A percentile compares a stretch with the other conserved stretches of the same genome.
Conservation (phyloP, 2,113 vertebrate genomes). For the Nymphicus hollandicus region DNA sequence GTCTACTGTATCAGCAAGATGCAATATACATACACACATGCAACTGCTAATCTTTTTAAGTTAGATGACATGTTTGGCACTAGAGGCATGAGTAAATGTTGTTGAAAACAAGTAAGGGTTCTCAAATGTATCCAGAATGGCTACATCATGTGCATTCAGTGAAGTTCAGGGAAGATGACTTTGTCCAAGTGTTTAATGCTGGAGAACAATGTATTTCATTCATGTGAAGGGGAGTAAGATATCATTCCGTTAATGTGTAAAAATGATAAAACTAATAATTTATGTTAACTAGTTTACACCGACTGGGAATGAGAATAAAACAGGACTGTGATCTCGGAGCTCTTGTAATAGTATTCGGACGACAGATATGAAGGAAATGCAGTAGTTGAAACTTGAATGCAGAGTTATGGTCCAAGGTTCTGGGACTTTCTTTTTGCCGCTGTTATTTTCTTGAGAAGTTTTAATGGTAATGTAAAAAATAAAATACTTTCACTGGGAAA, state of each 20-base stretch:
- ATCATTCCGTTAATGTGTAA: neutral
- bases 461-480: neutral
- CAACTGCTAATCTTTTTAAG: neutral
- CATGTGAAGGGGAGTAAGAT: neutral
- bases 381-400: neutral
- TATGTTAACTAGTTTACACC: neutral
- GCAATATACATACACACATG: neutral
- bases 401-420: neutral
- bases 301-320: neutral
- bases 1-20: conserved; percentile 11
- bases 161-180: neutral
- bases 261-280: neutral
- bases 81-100: neutral
- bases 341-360: neutral
- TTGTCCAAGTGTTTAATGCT: neutral
- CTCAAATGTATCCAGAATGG: neutral
- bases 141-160: neutral
- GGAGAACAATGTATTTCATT: neutral
- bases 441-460: neutral
- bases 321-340: neutral
- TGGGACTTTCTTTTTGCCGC: neutral
- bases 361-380: neutral
- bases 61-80: neutral
- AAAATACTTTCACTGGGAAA: neutral
- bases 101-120: neutral